Conservation (phyloP, 2,113 vertebrate genomes). For the Poicephalus meyeri region DNA sequence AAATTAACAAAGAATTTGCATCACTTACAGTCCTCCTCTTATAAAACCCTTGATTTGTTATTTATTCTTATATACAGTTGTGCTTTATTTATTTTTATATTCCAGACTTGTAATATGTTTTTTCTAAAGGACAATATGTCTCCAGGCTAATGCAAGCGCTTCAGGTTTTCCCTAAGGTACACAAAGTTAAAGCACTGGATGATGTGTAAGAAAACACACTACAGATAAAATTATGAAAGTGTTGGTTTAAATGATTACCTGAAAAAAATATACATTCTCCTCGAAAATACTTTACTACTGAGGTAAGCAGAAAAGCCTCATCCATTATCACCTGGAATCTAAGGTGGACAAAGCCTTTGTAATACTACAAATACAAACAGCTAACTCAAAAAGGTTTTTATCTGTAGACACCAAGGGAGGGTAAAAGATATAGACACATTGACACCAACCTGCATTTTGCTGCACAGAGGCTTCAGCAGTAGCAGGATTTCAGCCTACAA, state of each 20-base stretch:
- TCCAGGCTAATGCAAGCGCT: not conserved
- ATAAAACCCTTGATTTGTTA: not conserved
- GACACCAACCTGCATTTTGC: not conserved
- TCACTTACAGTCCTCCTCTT: not conserved
- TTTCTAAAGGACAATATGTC: not conserved
- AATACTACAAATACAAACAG: not conserved
- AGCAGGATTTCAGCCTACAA: not conserved
- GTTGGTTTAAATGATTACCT: not conserved
- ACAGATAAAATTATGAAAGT: not conserved
- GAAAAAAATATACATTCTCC: not conserved
- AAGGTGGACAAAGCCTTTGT: not conserved
- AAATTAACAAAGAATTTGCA: not conserved
- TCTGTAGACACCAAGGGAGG: not conserved
- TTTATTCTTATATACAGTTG: not conserved
- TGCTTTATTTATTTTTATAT: not conserved
- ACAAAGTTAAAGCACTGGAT: not conserved
- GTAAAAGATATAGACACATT: accelerated
- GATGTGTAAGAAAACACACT: not conserved
- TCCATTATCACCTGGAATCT: not conserved
- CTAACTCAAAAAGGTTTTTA: not conserved
- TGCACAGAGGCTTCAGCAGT: accelerated
- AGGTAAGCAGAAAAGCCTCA: not conserved
- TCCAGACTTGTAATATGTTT: not conserved
- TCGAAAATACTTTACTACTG: not conserved
- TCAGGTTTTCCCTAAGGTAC: not conserved